Conservation (phyloP, 1,140 invertebrate species). For the Metopolophium dirhodum region DNA sequence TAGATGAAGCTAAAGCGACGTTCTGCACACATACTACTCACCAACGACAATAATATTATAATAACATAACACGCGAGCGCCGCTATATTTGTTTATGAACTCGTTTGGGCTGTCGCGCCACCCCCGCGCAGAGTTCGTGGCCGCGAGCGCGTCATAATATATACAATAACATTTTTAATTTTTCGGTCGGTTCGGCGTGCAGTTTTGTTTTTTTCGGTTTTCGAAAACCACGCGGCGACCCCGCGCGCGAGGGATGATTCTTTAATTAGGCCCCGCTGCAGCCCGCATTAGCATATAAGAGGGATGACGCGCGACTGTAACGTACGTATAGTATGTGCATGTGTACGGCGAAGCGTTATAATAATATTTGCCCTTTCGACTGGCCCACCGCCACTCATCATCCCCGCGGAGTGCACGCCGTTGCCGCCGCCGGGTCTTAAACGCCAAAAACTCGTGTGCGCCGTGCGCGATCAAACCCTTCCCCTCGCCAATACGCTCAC, state of each 20-base stretch:
- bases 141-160: not conserved
- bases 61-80: not conserved
- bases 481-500: not conserved
- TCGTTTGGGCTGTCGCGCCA: not conserved
- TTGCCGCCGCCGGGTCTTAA: not conserved
- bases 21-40: not conserved
- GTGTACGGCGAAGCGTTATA: not conserved
- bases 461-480: not conserved
- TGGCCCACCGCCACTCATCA: slow-evolving; percentile 9
- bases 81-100: slow-evolving; percentile 25
- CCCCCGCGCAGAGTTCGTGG: not conserved
- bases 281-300: slow-evolving; percentile 43
- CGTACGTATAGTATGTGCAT: not conserved
- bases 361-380: slow-evolving; percentile 33
- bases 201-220: not conserved
- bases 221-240: not conserved
- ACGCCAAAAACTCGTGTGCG: slow-evolving; percentile 14
- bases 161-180: not conserved
- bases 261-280: slow-evolving; percentile 18
- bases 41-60: not conserved
- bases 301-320: not conserved
- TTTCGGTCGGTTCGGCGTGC: not conserved
- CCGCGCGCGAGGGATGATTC: slow-evolving; percentile 23
- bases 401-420: not conserved
- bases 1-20: not conserved